Base-by-base conservation (phyloP, 2,888 invertebrate species). In the Drosophila infuscata region DNA sequence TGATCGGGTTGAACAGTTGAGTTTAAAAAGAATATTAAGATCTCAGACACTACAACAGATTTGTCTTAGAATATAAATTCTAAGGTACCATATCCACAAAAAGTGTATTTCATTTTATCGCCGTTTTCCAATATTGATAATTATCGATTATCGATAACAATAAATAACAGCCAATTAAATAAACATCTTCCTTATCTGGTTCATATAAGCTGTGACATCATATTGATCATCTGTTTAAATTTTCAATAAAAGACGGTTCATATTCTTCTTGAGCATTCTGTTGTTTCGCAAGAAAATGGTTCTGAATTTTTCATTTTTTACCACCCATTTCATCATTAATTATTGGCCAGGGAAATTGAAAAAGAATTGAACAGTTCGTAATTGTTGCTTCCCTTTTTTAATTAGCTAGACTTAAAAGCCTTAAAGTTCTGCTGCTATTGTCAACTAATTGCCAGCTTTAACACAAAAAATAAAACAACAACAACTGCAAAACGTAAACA, bases 371-470 rank as follows among this genome's bases (percentile, higher is more conserved):
- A 20, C 20, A 6, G 43, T 46, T 46, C 1, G 20, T 46, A 20
- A 20, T 20, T 30, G 4, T 41, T 56, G 3, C 38, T 11, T 33
- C 1, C 9, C 29, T 12, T 3, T 68, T 65, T 62, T 58, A 71
- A 71, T 76, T 76, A 76, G 59, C 38, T 20, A 25, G 51, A 63
- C 54, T 64, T 72, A 70, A 78, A 67, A 51, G 78, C 64, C 52
- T 77, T 77, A 66, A 74, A 70, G 66, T 59, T 69, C 41, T 66
- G 70, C 61, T 59, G 54, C 35, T 38, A 15, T 51, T 54, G 11
- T 7, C 25, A 35, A 43, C 60, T 71, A 76, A 76, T 64, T 71
- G 76, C 63, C 64, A 61, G 76, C 76, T 77, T 77, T 77, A 72
- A 61, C n/a, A 32, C 17, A 43, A 33, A 8, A 33, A 32, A 65